Conservation (phyloP, 2,888 invertebrate genomes). For the Euphydryas editha region DNA sequence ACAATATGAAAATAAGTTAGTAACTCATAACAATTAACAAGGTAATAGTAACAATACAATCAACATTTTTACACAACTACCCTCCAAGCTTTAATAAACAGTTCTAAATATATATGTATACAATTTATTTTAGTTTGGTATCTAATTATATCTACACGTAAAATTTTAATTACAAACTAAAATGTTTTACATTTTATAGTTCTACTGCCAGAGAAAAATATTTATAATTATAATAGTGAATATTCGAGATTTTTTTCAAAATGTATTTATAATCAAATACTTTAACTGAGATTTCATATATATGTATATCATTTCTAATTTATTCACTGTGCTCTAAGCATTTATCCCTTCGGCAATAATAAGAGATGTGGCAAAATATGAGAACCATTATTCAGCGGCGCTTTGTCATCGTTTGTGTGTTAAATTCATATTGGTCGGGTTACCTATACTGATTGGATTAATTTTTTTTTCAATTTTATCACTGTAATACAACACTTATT, state of each 20-base stretch:
- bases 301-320: neutral
- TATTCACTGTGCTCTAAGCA: slow-evolving; percentile 7
- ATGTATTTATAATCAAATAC: neutral
- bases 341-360: slow-evolving; percentile 68
- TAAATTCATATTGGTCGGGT: slow-evolving; percentile 70
- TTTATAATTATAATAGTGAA: no score
- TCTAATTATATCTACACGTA: no score
- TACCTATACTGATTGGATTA: slow-evolving; percentile 47
- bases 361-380: slow-evolving; percentile 77
- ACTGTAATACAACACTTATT: neutral
- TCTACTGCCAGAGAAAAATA: no score
- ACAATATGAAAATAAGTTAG: no score
- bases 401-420: slow-evolving; percentile 74
- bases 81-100: no score
- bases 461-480: neutral
- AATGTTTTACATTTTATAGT: no score
- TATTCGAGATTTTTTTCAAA: neutral
- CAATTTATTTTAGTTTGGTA: no score
- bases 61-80: no score
- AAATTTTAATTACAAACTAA: no score
- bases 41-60: no score
- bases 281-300: neutral
- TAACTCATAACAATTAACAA: no score
- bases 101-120: no score
- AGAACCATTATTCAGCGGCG: slow-evolving; percentile 68